Conservation (phyloP, 2,888 invertebrate genomes). For the Limnephilus marmoratus region DNA sequence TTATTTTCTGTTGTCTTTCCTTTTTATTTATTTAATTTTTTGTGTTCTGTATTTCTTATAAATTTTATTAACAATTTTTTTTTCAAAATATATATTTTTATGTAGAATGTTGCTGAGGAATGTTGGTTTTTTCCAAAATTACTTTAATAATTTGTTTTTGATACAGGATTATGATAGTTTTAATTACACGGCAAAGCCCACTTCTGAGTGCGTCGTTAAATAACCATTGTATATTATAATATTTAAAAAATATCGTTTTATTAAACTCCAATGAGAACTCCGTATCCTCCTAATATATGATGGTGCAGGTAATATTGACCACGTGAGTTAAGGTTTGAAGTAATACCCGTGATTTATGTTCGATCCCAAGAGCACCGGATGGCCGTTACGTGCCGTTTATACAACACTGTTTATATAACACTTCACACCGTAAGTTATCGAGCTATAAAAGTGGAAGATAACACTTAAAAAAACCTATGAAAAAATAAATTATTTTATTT, state of each 20-base stretch:
- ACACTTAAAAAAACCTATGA: not conserved
- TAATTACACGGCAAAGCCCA: too few species aligned
- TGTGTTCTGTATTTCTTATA: too few species aligned
- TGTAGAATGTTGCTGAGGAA: too few species aligned
- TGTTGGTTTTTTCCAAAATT: too few species aligned
- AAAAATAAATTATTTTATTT: not conserved
- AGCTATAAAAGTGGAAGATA: not conserved
- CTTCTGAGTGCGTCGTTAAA: too few species aligned
- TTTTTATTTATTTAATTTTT: too few species aligned
- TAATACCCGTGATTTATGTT: constrained; percentile 24
- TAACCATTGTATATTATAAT: not conserved
- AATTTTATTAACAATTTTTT: too few species aligned
- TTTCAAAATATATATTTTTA: too few species aligned
- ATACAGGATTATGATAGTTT: too few species aligned
- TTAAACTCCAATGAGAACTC: not conserved
- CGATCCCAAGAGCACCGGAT: constrained; percentile 8
- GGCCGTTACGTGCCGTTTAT: constrained; percentile 28
- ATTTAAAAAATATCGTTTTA: not conserved
- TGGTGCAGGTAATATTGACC: constrained; percentile 35
- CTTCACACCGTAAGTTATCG: not conserved
- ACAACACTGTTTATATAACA: not conserved
- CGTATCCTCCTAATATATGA: not conserved
- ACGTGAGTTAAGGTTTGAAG: constrained; percentile 19
- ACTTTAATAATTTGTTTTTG: too few species aligned
- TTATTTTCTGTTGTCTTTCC: too few species aligned